Base-by-base conservation (phyloP, 2,888 invertebrate species). In the Chironomus tentans region DNA sequence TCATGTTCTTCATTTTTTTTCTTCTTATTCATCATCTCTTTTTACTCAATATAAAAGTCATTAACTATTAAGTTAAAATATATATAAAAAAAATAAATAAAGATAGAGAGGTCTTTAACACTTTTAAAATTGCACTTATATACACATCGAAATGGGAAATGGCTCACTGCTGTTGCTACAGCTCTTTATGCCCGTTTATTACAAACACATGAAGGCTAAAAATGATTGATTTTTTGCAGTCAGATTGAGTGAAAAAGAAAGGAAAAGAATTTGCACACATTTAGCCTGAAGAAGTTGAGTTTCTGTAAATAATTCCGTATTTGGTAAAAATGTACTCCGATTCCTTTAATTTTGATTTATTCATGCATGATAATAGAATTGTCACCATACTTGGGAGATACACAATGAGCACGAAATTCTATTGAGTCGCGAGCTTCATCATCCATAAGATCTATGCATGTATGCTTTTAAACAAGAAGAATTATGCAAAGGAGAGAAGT, bases 101-200 rank as follows among this genome's bases (percentile, higher is more conserved):
- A 56, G 56, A 56, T n/a, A 56, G 18, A 50, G 70, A 70, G 70
- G 70, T 70, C 70, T 70, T 70, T 70, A 70, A 70, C 70, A 70
- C 70, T 70, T 70, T 22, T 50, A 70, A 70, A 70, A 46, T 48
- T 50, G 70, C 56, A 56, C 18, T 10, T 38, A 38, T 38, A 38
- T 38, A 38, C 38, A 38, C 38, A 38, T 38, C 38, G 10, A 38
- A 38, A 38, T 38, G 38, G 38, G 38, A 38, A 38, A 38, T 38
- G 38, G 38, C 38, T 38, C 38, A 38, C 38, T 38, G 38, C 10
- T 38, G 10, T 38, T 38, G 38, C 38, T 38, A 38, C 38, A 38
- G 38, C 38, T 38, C 38, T 38, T 38, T 10, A 38, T 38, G 38
- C 38, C 38, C 2, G 38, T 38, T 38, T 38, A 38, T 38, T 38